Conservation (phyloP, 2,888 invertebrate genomes). For the Geotrupes spiniger region DNA sequence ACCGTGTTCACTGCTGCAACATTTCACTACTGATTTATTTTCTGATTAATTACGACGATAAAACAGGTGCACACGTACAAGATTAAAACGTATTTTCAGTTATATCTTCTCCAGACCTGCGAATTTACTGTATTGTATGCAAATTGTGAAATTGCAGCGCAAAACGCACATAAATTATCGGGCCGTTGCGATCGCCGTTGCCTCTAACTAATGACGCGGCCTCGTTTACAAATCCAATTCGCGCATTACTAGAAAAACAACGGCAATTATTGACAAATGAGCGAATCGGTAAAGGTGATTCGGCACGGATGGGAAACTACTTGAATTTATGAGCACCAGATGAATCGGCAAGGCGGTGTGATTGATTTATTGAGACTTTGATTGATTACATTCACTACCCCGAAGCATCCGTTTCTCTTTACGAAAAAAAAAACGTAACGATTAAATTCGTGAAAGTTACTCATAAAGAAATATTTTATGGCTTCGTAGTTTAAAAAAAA, state of each 20-base stretch:
- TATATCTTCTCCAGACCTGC: conserved; percentile 26
- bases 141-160: too few species aligned
- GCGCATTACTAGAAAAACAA: too few species aligned
- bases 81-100: conserved; percentile 42
- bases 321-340: conserved; percentile 43
- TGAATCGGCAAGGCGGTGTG: conserved; percentile 41
- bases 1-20: conserved; percentile 35
- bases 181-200: too few species aligned
- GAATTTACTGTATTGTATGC: conserved; percentile 15
- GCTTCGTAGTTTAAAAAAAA: too few species aligned
- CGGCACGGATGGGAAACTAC: background rate
- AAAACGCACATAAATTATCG: too few species aligned
- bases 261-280: background rate
- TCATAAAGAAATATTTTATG: too few species aligned
- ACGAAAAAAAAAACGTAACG: background rate
- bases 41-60: conserved; percentile 43
- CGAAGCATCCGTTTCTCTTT: background rate
- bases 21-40: conserved; percentile 42
- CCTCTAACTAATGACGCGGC: too few species aligned
- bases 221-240: too few species aligned
- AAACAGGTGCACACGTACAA: conserved; percentile 43
- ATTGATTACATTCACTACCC: conserved; percentile 35
- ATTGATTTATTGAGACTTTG: conserved; percentile 50
- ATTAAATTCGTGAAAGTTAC: conserved; percentile 3
- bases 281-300: background rate